Conservation (phyloP, 2,888 invertebrate genomes). For the Galerucella nymphaeae region DNA sequence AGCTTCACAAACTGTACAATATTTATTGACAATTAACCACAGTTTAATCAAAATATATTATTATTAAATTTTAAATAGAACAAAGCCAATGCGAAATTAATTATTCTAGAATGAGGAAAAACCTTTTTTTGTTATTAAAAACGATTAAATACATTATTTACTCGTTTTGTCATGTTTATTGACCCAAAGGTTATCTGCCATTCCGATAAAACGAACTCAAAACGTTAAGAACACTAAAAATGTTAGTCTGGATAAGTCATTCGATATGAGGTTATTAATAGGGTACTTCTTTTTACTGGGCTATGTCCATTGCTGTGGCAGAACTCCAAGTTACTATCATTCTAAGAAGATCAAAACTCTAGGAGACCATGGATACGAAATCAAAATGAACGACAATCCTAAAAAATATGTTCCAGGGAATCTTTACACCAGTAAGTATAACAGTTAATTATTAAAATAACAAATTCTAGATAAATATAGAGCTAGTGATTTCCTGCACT, state of each 20-base stretch:
- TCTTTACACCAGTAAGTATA: constrained; percentile 78
- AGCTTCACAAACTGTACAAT: no score
- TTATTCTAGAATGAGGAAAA: constrained; percentile 19
- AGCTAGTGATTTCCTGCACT: no score
- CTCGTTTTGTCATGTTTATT: constrained; percentile 34
- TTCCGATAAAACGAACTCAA: constrained; percentile 1
- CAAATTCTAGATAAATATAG: no score
- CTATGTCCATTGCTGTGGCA: constrained; percentile 42
- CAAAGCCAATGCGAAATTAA: not conserved
- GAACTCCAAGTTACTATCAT: constrained; percentile 65
- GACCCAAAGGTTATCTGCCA: constrained; percentile 12
- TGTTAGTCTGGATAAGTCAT: not conserved
- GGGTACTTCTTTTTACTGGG: constrained; percentile 30
- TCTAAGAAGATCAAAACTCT: constrained; percentile 70
- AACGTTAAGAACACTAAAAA: not conserved
- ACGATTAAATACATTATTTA: constrained; percentile 28
- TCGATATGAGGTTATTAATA: constrained; percentile 25
- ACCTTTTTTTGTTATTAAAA: no score
- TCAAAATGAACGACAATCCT: constrained; percentile 82
- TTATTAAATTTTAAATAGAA: not conserved
- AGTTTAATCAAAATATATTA: no score
- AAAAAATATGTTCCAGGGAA: constrained; percentile 86
- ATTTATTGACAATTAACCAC: no score
- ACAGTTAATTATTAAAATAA: no score
- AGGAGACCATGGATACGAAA: constrained; percentile 89